Evolutionary conservation across 2,797 vertebrate species (phyloP), one percentile per base, ranked within the genome.

Genomic region (Enteromius argenteus): DNA sequence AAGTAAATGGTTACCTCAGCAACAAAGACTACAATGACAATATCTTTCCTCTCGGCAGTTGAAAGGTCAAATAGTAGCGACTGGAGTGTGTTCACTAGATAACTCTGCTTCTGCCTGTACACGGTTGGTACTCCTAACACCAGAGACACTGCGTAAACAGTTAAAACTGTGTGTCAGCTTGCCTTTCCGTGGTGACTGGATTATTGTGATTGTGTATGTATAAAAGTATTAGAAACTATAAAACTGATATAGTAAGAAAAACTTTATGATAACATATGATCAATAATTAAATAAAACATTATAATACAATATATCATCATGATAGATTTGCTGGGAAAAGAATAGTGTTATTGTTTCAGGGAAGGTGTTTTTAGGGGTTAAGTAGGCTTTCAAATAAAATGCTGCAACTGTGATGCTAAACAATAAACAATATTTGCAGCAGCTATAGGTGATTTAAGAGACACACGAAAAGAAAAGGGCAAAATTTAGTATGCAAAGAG

Each of bases 41-140:
- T 94, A 75, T 97, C 94, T 0, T 85, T 68, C 86, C 90, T 92
- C 79, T 98, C 92, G 1, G 91, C 69, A 2, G 89, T 64, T 2
- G 94, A 92, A 84, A 98, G 92, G 53, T 93, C 90, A 6, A 84
- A 93, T 51, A 98, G 85, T 9, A 99, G 80, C 23, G 96, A 97
- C 80, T 85, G 90, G 85, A 99, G 81, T 0, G 97, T 97, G 86
- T 84, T 92, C 51, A 95, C 89, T 89, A 99, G 93, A 92, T 99
- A 98, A 88, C 84, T 95, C 23, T 95, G 73, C 46, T 96, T 96
- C 84, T 93, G 87, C 75, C 97, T 94, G 89, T 90, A 95, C 71
- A 97, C 95, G 0, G 97, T 98, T 19, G 97, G 94, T 84, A 99
- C 88, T 4, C 96, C 98, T 56, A 99, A 88, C 23, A 97, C 97